phyloP scores from a whole-genome alignment of 1,140 invertebrate genomes.

The Lepidurus packardi region DNA sequence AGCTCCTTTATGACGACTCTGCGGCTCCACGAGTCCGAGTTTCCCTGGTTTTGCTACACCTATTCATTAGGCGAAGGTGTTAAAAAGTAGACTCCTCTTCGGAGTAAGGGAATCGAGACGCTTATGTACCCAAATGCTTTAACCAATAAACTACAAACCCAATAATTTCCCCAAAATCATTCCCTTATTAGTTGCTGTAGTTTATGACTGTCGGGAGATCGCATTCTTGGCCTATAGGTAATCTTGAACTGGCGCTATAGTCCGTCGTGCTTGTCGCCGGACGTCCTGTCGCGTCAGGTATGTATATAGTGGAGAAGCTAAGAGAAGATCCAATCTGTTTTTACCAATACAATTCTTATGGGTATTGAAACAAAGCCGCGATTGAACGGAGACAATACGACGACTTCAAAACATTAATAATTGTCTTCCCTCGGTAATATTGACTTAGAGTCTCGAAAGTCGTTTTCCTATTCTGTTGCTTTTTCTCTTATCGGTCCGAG shows the following conservation, averaged over 20 bases:
- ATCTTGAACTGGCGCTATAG: background rate
- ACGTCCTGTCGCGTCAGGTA: background rate
- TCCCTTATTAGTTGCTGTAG: background rate
- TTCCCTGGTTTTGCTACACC: background rate
- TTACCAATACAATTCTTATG: background rate
- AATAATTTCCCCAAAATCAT: background rate
- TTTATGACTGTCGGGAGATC: background rate
- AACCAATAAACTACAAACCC: background rate
- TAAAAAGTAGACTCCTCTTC: background rate
- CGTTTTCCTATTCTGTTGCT: background rate
- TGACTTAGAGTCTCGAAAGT: background rate
- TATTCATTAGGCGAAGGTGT: background rate
- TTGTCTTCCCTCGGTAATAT: background rate
- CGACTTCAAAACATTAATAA: background rate
- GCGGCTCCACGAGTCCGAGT: background rate
- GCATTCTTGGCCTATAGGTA: background rate
- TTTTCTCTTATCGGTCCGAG: background rate
- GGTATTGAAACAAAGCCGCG: conserved; percentile 14
- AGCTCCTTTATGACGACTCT: conserved; percentile 1
- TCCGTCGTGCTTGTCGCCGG: background rate
- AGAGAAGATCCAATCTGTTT: background rate
- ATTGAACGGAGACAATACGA: background rate
- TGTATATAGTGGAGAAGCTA: background rate
- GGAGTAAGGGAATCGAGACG: background rate
- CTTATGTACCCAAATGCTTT: background rate